A percentile compares a stretch with the other conserved stretches of the same genome.
These are phyloP conservation scores for Scaptomyza montana DNA, from an alignment of 1,140 invertebrate genomes.

Conservation along the genomic window DNA sequence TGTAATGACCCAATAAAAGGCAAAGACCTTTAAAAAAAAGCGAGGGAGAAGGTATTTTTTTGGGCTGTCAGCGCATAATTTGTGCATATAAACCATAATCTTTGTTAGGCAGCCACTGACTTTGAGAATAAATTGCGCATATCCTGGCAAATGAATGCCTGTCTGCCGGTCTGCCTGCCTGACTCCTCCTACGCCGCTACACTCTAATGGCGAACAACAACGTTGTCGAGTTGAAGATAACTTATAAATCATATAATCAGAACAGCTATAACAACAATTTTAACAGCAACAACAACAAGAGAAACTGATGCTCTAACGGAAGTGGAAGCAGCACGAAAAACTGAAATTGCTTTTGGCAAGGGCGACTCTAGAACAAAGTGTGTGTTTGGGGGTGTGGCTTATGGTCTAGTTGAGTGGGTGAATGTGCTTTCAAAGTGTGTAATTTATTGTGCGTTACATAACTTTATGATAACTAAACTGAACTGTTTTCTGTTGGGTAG, in stretches of 20 bases:
- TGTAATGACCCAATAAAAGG: constrained; percentile 42
- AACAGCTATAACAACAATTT: constrained; percentile 48
- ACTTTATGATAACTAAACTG: constrained; percentile 67
- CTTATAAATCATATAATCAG: constrained; percentile 82
- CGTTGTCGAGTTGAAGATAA: constrained; percentile 67
- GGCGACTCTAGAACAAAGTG: not conserved
- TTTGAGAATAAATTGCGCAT: constrained; percentile 68
- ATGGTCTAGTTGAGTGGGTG: constrained; percentile 50
- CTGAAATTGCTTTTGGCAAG: constrained; percentile 70
- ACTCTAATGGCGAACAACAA: constrained; percentile 48
- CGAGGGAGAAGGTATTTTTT: constrained; percentile 1
- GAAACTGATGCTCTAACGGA: constrained; percentile 4
- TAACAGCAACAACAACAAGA: constrained; percentile 30
- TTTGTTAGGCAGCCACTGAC: constrained; percentile 56
- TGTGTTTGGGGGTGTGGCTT: not conserved
- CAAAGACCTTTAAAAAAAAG: not conserved
- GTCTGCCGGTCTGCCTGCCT: no score
- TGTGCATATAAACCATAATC: constrained; percentile 77
- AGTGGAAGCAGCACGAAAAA: constrained; percentile 63
- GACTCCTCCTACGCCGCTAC: no score
- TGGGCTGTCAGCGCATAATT: constrained; percentile 61
- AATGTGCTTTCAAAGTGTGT: constrained; percentile 72
- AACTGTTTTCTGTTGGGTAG: constrained; percentile 30
- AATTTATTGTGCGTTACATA: constrained; percentile 81
- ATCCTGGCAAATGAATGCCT: constrained; percentile 33